Base-by-base conservation (phyloP, 2,113 vertebrate genomes). In the Aegithalos caudatus region DNA sequence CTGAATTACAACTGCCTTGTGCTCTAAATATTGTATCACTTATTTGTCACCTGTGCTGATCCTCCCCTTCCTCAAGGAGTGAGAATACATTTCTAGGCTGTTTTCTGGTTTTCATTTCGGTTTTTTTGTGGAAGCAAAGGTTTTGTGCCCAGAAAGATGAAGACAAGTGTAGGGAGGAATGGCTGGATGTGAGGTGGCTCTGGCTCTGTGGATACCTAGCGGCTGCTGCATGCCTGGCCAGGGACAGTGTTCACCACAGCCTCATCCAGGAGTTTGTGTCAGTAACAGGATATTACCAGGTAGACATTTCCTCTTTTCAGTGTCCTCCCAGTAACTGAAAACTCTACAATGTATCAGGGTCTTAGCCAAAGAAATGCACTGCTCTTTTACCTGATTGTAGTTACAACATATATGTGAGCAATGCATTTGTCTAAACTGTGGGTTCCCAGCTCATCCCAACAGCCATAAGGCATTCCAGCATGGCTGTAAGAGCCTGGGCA, bases 81-180 rank as follows among this genome's bases (percentile, higher is more conserved):
- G 6, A 35, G 19, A 57, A 31, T 3, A 29, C 1, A 5, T 53
- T 37, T 67, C 11, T 14, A 3, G 16, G 23, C 62, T 57, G 8
- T 27, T 28, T 28, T 38, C 17, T 37, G 21, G 7, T n/a, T 47
- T 66, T 44, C 10, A 10, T 40, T 25, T 7, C 7, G 10, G 11
- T 6, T 24, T 38, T 31, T 2, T 35, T 45, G 22, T 35, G 9
- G 23, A 21, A 80, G 48, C 10, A 67, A 25, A 44, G 28, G 42
- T 40, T 83, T 72, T 73, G 20, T 42, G 29, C 16, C 12, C 33
- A 56, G 48, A 42, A 24, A 86, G 35, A 14, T 67, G 38, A 74
- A 47, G 51, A 67, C 0, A 2, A 1, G 1, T 2, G 12, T 53
- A n/a, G 53, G 16, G 15, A 64, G 45, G 23, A 44, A 66, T 21